These are phyloP conservation scores for Zygogramma bicolorata DNA, from an alignment of 2,888 invertebrate species.

Conservation along the genomic window DNA sequence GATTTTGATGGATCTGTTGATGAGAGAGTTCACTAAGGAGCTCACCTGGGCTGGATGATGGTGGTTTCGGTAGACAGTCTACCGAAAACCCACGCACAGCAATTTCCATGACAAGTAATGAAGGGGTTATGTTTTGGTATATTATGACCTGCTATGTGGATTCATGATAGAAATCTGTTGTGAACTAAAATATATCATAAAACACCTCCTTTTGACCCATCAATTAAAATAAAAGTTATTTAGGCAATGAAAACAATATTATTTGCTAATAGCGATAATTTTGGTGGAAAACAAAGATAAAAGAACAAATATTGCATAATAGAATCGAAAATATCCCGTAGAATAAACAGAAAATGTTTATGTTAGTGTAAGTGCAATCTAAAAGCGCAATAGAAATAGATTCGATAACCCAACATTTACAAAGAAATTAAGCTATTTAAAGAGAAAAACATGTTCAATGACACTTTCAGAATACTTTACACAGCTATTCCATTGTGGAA, in stretches of 20 bases:
- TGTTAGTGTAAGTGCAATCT: background rate
- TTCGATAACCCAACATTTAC: background rate
- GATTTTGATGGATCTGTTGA: too few species aligned
- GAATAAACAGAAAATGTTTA: background rate
- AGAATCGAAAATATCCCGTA: background rate
- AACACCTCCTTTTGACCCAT: background rate
- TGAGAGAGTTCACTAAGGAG: too few species aligned
- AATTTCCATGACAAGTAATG: too few species aligned
- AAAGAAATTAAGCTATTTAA: background rate
- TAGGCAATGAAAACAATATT: background rate
- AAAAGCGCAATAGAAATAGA: background rate
- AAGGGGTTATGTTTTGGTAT: too few species aligned
- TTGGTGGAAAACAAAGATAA: background rate
- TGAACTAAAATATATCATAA: too few species aligned
- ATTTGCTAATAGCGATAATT: background rate
- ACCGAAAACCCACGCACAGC: too few species aligned
- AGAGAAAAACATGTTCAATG: constrained; percentile 4
- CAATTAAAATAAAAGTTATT: too few species aligned
- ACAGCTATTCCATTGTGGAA: background rate
- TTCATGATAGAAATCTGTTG: too few species aligned
- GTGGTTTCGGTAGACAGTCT: too few species aligned
- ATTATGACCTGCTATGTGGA: too few species aligned
- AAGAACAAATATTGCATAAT: background rate
- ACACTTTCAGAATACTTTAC: background rate
- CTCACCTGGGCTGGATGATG: too few species aligned